Base-by-base conservation (phyloP, 64 coral and sea anemone genomes). In the Pocillopora damicornis region DNA sequence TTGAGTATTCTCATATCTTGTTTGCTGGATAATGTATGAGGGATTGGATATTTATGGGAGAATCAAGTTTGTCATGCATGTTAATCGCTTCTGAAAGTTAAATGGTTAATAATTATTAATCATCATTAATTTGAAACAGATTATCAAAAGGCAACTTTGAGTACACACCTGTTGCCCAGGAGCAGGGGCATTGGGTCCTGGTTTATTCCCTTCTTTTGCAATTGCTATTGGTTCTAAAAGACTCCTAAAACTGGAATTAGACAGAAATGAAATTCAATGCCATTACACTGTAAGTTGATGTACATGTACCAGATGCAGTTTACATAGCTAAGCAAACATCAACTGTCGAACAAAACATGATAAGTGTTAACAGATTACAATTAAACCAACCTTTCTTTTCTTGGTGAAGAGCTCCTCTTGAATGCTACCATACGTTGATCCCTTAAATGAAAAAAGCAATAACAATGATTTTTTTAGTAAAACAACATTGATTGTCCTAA, bases 111-210 rank as follows among this genome's bases (percentile, higher is more conserved):
- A 30, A 30, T 30, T 30, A 30, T 30, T 30, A 30, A 30, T 30
- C 30, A 30, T 51, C 42, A 51, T 51, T 51, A 51, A 51, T 51
- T 51, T 51, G 2, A 2, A 51, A 51, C 42, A 51, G 42, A 51
- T 1, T 7, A 51, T 51, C 42, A 51, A 51, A 51, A 51, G 61
- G 13, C 1, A 11, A 0, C 2, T 59, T 11, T 60, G 58, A 13
- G 15, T 17, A 72, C 67, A 15, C 61, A 99, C 97, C 91, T 99
- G 97, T 85, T 99, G 90, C 77, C 97, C 97, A 38, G 97, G 93
- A 69, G 97, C 88, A 64, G 90, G 90, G 13, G 91, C 97, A 95
- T 91, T 88, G 0, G 93, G 97, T 61, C 87, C 90, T 60, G 93
- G 90, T 78, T 89, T 93, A 60, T 92, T 92, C 13, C 93, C 97